A percentile compares a stretch with the other conserved stretches of the same genome.
Conservation (phyloP, 2,888 invertebrate genomes). For the Coleophora deauratella region DNA sequence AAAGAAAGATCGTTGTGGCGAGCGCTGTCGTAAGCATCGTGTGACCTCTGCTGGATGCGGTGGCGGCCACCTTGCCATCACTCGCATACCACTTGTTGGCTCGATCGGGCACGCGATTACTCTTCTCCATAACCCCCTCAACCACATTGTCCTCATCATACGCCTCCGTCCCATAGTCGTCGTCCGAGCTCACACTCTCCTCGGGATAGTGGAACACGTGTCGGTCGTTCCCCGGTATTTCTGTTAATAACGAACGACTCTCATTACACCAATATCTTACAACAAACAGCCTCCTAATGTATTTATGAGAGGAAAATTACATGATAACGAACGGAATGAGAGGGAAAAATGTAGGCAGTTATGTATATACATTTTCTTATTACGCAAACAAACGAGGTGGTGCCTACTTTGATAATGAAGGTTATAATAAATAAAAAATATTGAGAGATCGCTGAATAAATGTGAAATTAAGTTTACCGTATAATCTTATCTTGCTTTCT, state of each 20-base stretch:
- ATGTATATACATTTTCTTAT: neutral
- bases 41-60: slow-evolving; percentile 28
- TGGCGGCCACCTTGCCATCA: slow-evolving; percentile 45
- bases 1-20: slow-evolving; percentile 31
- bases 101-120: slow-evolving; percentile 61
- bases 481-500: slow-evolving; percentile 90
- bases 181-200: slow-evolving; percentile 49
- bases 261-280: neutral
- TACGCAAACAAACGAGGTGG: neutral
- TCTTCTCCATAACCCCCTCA: slow-evolving; percentile 46
- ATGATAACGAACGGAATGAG: neutral
- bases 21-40: slow-evolving; percentile 17
- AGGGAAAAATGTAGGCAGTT: too few species aligned
- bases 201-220: slow-evolving; percentile 60
- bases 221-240: slow-evolving; percentile 67
- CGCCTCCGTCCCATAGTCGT: slow-evolving; percentile 56
- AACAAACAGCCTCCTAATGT: too few species aligned
- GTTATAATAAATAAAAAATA: too few species aligned
- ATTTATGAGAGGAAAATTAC: neutral
- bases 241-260: slow-evolving; percentile 27
- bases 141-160: slow-evolving; percentile 47
- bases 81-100: slow-evolving; percentile 70
- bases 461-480: slow-evolving; percentile 77
- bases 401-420: neutral
- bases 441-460: neutral